Base-by-base conservation (phyloP, 2,888 invertebrate species). In the Ferdinandea cuprea region DNA sequence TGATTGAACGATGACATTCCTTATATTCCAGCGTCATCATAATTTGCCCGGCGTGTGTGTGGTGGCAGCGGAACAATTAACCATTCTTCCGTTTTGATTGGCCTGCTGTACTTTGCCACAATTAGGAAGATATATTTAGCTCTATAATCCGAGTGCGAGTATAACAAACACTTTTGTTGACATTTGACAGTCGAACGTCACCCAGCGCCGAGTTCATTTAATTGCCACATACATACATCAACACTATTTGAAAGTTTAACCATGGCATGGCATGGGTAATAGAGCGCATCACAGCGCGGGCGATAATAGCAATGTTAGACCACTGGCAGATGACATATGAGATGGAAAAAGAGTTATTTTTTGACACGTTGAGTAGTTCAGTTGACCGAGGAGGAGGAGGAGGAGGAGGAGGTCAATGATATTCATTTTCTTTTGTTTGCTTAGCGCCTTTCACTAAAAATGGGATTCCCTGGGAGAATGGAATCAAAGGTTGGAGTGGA, bases 1-100 rank as follows among this genome's bases (percentile, higher is more conserved):
- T 9, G 11, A 42, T 17, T 42, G 58, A 40, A 40, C 28, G 17
- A 17, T 46, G 32, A 9, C n/a, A 46, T 46, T 59, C n/a, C 21
- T 17, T n/a, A 17, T 46, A 17, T 46, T 59, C 44, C 50, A 52
- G 59, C 37, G 59, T 48, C 40, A 37, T 46, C 44, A 76, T 77
- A 81, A 72, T 72, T 81, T 44, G 30, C 52, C n/a, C n/a, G n/a
- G n/a, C n/a, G n/a, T n/a, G n/a, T n/a, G n/a, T 17, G 7, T 66
- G n/a, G 59, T 25, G 76, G 46, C 65, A 76, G 48, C 21, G 19
- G 40, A 77, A 66, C 63, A 81, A 81, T 81, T 77, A 81, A 81
- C 71, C 37, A 35, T 77, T 66, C 61, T 72, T 61, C 28, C 30
- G 59, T 40, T 77, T 66, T 81, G 66, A 72, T 77, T 25, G 25